Evolutionary conservation across 2,113 vertebrate species (phyloP).

Genomic region (Macaca nemestrina): DNA sequence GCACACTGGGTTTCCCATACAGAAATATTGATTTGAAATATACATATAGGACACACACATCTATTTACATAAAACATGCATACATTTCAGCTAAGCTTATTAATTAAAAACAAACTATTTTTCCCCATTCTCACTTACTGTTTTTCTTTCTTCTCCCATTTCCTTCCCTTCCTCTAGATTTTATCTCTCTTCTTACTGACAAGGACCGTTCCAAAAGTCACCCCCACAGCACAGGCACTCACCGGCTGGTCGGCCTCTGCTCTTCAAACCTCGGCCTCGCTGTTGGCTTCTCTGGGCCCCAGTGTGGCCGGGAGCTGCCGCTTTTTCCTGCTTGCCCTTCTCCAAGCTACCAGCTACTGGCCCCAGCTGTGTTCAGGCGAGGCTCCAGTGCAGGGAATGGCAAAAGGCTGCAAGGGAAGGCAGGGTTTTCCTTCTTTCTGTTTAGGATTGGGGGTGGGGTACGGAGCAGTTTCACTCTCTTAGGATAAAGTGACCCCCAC

Average conservation of each 20-base stretch:
- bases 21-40: constrained; percentile 34
- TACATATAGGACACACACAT: not conserved
- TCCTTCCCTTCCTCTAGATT: constrained; percentile 6
- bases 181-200: not conserved
- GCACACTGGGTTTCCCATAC: not conserved
- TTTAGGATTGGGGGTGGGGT: constrained; percentile 31
- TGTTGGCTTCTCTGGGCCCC: constrained; percentile 33
- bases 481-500: not conserved
- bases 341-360: not conserved
- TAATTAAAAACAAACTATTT: constrained; percentile 29
- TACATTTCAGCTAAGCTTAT: constrained; percentile 34
- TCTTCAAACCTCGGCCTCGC: not conserved
- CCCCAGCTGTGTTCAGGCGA: constrained; percentile 7
- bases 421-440: constrained; percentile 27
- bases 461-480: not conserved
- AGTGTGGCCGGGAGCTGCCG: not conserved
- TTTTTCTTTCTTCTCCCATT: not conserved
- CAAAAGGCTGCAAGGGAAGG: not conserved
- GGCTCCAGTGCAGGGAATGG: constrained; percentile 11
- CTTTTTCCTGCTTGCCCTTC: not conserved
- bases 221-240: constrained; percentile 19
- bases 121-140: not conserved
- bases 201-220: not conserved
- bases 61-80: not conserved
- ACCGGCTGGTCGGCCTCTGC: constrained; percentile 31